Base-by-base conservation (phyloP, 2,888 invertebrate genomes). In the Cotesia congregata region DNA sequence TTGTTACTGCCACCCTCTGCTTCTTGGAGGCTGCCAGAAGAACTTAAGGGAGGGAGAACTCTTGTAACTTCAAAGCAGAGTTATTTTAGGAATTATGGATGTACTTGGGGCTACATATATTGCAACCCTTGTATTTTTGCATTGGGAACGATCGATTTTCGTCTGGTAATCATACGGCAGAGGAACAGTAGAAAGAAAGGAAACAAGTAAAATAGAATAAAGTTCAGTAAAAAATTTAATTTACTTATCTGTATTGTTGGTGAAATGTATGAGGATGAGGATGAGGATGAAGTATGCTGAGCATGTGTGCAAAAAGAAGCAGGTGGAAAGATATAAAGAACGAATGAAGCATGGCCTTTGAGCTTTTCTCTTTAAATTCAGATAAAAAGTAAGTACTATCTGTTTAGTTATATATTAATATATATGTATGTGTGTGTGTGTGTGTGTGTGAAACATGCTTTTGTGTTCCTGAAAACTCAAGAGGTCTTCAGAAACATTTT, bases 11-110 rank as follows among this genome's bases (percentile, higher is more conserved):
- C 68, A 39, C 67, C 39, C 59, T 60, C 61, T 61, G 6, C 67
- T 60, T 74, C 15, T 6, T 7, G 61, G 50, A 7, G 50, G 12
- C 9, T 50, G 12, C 9, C 7, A 50, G 50, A 50, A 50, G 12
- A 12, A 50, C 50, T 50, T 30, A 30, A 5, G 39, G 60, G 60
- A n/a, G 61, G 71, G 61, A 68, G 40, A 7, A 38, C 50, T 68
- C 20, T 74, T 20, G 68, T 67, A 75, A 72, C 79, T 75, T 79
- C 80, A 80, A 79, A 80, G 78, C 68, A 68, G 65, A 75, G 67
- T 77, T 80, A 80, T 80, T 79, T 80, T 79, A 76, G 77, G 76
- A 79, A 72, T 76, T 74, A 12, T 61, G 68, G 50, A 20, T 50
- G 50, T 50, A 50, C 50, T 50, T 50, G 50, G 50, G 50, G 50